These are phyloP conservation scores for Nasonia longicornis DNA, from an alignment of 1,140 invertebrate species.

Conservation along the genomic window DNA sequence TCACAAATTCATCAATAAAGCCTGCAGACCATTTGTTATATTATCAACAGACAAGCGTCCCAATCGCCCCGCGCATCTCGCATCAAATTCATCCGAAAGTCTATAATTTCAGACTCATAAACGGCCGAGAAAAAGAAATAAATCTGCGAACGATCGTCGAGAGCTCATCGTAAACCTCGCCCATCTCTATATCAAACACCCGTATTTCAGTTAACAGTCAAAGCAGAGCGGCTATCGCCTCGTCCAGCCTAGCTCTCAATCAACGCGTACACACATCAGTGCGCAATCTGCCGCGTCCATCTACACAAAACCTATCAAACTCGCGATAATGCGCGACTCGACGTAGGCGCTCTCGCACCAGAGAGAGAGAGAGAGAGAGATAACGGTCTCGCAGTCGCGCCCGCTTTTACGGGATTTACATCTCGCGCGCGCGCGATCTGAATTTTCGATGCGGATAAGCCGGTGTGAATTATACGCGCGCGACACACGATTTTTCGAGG, in stretches of 20 bases:
- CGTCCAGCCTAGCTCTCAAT: slow-evolving; percentile 3
- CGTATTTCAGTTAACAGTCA: not conserved
- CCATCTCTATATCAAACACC: slow-evolving; percentile 14
- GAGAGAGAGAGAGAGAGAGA: not conserved
- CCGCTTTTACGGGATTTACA: slow-evolving; percentile 35
- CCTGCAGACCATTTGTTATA: not conserved
- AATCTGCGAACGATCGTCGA: not conserved
- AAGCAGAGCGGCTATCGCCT: not conserved
- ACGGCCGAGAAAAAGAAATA: not conserved
- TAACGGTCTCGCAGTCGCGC: slow-evolving; percentile 23
- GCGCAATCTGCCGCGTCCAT: slow-evolving; percentile 17
- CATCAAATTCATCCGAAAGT: not conserved
- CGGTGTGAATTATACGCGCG: slow-evolving; percentile 2
- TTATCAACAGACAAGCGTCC: too few relatives aligned
- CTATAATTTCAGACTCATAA: not conserved
- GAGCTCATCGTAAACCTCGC: not conserved
- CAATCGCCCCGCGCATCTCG: too few relatives aligned
- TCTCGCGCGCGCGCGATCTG: slow-evolving; percentile 26
- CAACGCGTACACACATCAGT: not conserved
- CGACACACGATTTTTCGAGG: not conserved
- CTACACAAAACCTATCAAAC: slow-evolving; percentile 4
- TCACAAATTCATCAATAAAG: not conserved
- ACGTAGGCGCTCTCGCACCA: not conserved
- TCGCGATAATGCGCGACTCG: not conserved
- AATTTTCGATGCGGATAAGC: slow-evolving; percentile 35